These are phyloP conservation scores for Blastobasis adustella DNA, from an alignment of 2,888 invertebrate species.

Conservation along the genomic window DNA sequence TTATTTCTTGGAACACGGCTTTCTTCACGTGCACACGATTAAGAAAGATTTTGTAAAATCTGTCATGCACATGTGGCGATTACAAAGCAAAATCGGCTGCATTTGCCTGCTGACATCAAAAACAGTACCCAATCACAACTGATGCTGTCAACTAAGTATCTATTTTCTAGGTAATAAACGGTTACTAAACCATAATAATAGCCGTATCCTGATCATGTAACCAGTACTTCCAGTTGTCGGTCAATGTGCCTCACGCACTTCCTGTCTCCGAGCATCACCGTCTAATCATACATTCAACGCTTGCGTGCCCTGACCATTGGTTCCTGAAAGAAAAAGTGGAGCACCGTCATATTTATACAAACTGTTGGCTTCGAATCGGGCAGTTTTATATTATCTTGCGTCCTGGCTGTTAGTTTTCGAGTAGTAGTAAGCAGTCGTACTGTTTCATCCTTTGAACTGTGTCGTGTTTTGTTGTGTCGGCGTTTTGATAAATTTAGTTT, in stretches of 20 bases:
- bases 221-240: slow-evolving; percentile 19
- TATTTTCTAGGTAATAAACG: neutral
- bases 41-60: no score
- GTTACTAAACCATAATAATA: slow-evolving; percentile 1
- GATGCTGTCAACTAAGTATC: neutral
- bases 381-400: slow-evolving; percentile 14
- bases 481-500: no score
- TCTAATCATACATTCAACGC: slow-evolving; percentile 40
- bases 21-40: no score
- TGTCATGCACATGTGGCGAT: no score
- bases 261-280: slow-evolving; percentile 26
- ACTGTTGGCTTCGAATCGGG: slow-evolving; percentile 17
- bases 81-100: no score
- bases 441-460: neutral
- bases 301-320: slow-evolving; percentile 38
- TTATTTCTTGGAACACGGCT: no score
- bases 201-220: slow-evolving; percentile 26
- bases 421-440: no score
- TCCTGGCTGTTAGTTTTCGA: no score
- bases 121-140: no score
- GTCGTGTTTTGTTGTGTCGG: neutral
- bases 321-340: slow-evolving; percentile 61
- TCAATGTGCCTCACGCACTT: slow-evolving; percentile 28
- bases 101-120: no score
- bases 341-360: slow-evolving; percentile 60